These are phyloP conservation scores for Takifugu ocellatus DNA, from an alignment of 2,797 vertebrate species.

Conservation along the genomic window DNA sequence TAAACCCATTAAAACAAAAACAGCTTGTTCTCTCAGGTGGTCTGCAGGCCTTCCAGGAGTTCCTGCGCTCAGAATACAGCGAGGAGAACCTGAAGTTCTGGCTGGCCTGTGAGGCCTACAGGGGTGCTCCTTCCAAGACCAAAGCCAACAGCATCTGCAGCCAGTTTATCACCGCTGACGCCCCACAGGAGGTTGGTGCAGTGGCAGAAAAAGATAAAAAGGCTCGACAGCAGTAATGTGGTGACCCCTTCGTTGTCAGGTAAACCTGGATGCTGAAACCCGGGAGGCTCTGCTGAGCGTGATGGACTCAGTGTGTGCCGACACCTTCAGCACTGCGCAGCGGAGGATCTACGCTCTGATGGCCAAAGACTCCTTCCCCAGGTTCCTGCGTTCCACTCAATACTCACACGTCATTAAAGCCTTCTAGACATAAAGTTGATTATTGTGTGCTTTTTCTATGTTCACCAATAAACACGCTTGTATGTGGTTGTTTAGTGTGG, in stretches of 20 bases:
- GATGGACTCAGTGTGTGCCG: slow-evolving; percentile 56
- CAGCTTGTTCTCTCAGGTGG: slow-evolving; percentile 45
- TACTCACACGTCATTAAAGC: slow-evolving; percentile 48
- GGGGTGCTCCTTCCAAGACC: slow-evolving; percentile 36
- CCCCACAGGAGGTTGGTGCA: slow-evolving; percentile 74
- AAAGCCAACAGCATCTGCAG: slow-evolving; percentile 70
- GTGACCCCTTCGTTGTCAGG: slow-evolving; percentile 46
- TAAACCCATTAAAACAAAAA: too few relatives aligned
- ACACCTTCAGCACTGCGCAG: slow-evolving; percentile 76
- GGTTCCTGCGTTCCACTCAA: slow-evolving; percentile 76
- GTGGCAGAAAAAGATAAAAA: not conserved
- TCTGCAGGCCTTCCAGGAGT: slow-evolving; percentile 69
- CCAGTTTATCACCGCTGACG: slow-evolving; percentile 73
- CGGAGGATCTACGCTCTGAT: slow-evolving; percentile 77
- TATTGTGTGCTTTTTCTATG: too few relatives aligned
- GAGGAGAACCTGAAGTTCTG: slow-evolving; percentile 83
- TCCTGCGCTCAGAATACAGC: slow-evolving; percentile 80
- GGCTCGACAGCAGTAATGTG: not conserved
- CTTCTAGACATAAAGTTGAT: slow-evolving; percentile 21
- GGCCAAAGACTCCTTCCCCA: slow-evolving; percentile 82
- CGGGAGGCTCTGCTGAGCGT: slow-evolving; percentile 66
- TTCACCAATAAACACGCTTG: too few relatives aligned
- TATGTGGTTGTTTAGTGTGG: not conserved
- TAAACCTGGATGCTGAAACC: slow-evolving; percentile 81
- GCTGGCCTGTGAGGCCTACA: slow-evolving; percentile 81